phyloP scores from a whole-genome alignment of 1,140 invertebrate species.

The Leptinotarsa defecta region DNA sequence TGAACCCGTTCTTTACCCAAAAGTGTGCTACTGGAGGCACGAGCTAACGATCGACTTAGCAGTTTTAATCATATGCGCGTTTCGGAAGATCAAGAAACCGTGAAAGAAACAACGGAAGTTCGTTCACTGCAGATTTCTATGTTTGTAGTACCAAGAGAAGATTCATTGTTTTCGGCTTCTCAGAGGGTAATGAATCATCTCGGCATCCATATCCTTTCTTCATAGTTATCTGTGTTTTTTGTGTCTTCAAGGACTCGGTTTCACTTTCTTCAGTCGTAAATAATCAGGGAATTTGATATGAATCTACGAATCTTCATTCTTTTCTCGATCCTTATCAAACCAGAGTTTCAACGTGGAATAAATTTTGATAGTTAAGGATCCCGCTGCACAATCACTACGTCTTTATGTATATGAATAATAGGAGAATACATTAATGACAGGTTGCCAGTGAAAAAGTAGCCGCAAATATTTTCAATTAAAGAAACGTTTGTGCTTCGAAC shows the following conservation, averaged over 20 bases:
- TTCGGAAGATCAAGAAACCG: constrained; percentile 56
- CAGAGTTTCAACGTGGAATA: too few species aligned
- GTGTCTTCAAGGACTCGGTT: not conserved
- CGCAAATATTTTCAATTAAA: too few species aligned
- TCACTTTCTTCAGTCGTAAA: not conserved
- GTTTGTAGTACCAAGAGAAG: constrained; percentile 28
- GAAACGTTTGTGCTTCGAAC: too few species aligned
- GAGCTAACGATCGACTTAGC: not conserved
- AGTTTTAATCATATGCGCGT: constrained; percentile 47
- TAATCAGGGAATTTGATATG: not conserved
- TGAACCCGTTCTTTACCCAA: constrained; percentile 7
- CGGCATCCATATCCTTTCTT: not conserved
- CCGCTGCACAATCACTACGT: too few species aligned
- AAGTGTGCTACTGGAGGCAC: constrained; percentile 26
- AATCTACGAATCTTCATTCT: too few species aligned
- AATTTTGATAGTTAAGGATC: too few species aligned
- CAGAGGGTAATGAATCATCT: constrained; percentile 2
- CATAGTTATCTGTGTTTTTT: not conserved
- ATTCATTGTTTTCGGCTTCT: constrained; percentile 11
- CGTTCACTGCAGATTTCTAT: constrained; percentile 45
- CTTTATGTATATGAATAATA: too few species aligned
- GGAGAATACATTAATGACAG: too few species aligned
- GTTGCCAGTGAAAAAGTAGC: too few species aligned
- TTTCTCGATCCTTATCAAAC: too few species aligned
- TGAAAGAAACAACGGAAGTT: constrained; percentile 56